Percentiles rank a stretch among this genome's conserved stretches.
Evolutionary conservation across 2,888 invertebrate species (phyloP).

Genomic region (Lasioglossum calceatum): DNA sequence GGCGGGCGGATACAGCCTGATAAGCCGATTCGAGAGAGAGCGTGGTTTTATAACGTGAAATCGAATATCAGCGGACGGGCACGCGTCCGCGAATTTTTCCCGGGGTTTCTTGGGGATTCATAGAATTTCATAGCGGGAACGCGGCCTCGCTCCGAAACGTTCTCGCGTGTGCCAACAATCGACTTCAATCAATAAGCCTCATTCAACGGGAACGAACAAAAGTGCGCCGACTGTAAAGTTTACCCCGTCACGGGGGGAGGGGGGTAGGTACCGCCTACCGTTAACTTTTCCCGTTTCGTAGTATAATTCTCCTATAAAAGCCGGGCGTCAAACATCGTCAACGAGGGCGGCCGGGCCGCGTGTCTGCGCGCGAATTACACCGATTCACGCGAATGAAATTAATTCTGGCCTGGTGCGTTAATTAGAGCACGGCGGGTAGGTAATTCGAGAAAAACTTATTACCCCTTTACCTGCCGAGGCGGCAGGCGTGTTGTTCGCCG

Average conservation of each 20-base stretch:
- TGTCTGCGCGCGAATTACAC: slow-evolving; percentile 48
- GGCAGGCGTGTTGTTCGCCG: neutral
- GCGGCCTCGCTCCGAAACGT: slow-evolving; percentile 28
- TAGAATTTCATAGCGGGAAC: slow-evolving; percentile 52
- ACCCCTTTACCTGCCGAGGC: neutral
- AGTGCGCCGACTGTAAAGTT: slow-evolving; percentile 61
- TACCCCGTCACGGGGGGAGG: slow-evolving; percentile 33
- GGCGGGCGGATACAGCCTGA: slow-evolving; percentile 40
- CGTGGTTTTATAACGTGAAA: slow-evolving; percentile 14
- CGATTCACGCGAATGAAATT: slow-evolving; percentile 52
- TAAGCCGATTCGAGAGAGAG: slow-evolving; percentile 27
- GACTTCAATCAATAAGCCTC: slow-evolving; percentile 57
- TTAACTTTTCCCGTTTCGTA: slow-evolving; percentile 19
- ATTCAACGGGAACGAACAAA: slow-evolving; percentile 57
- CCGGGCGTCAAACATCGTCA: slow-evolving; percentile 51
- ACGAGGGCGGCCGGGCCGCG: neutral
- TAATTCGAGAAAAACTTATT: slow-evolving; percentile 46
- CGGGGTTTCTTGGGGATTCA: slow-evolving; percentile 44
- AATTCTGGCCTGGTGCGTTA: slow-evolving; percentile 41
- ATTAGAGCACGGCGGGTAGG: slow-evolving; percentile 43
- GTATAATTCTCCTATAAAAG: slow-evolving; percentile 48
- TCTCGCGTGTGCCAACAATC: slow-evolving; percentile 53
- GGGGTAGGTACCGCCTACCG: neutral
- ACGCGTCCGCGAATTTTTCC: slow-evolving; percentile 32
- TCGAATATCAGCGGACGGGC: neutral